Percentiles rank a stretch among this genome's conserved stretches.
Conservation (phyloP, 2,113 vertebrate species). For the Tragelaphus strepsiceros region DNA sequence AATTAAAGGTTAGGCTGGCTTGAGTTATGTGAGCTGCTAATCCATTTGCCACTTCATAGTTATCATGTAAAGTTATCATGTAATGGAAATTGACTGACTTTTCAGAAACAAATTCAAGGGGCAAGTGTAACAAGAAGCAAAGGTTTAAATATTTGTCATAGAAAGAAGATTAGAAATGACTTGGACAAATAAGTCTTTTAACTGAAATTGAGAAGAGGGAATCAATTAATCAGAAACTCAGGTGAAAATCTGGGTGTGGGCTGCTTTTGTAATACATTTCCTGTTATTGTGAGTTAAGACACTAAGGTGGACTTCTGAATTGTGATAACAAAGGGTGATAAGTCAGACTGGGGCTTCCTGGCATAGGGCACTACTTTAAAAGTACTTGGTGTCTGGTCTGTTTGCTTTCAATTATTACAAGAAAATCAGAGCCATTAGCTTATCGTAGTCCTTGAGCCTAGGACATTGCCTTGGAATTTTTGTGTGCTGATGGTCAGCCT, state of each 20-base stretch:
- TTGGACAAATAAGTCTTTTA: neutral
- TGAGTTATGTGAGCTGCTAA: constrained; percentile 27
- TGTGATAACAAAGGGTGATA: neutral
- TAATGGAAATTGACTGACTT: constrained; percentile 7
- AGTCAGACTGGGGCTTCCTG: neutral
- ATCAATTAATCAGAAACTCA: neutral
- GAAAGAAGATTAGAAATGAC: neutral
- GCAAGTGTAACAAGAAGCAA: neutral
- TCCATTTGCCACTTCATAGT: neutral
- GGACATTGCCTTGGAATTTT: neutral
- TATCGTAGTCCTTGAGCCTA: neutral
- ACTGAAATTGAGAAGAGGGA: neutral
- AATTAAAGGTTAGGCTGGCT: constrained; percentile 1
- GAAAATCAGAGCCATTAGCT: neutral
- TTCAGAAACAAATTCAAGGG: neutral
- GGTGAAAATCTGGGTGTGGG: neutral
- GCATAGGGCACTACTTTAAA: neutral
- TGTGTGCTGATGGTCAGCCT: neutral
- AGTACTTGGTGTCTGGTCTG: neutral
- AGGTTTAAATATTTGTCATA: neutral
- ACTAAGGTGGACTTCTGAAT: neutral
- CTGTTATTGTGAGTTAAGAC: neutral
- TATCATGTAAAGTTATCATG: neutral
- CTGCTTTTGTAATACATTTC: neutral
- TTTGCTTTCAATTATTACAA: neutral